Conservation (phyloP, 1,140 invertebrate genomes). For the Papilio polyxenes region DNA sequence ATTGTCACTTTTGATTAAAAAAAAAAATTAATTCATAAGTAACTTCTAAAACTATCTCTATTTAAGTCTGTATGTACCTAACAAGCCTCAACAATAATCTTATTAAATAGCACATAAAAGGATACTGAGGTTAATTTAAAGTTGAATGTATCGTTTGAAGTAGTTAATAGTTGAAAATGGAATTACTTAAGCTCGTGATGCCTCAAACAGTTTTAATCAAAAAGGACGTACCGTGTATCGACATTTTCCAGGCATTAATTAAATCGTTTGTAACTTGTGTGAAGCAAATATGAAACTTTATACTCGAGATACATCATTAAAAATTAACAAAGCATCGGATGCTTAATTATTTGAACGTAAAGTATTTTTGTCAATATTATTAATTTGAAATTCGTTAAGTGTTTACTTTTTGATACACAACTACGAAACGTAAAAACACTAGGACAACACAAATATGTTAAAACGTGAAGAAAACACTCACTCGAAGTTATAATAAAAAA, state of each 20-base stretch:
- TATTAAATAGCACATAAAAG: neutral
- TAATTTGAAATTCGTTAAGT: no score
- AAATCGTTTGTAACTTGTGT: constrained; percentile 7
- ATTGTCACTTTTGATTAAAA: neutral
- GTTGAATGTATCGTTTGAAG: constrained; percentile 13
- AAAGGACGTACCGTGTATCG: constrained; percentile 4
- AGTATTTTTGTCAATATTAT: neutral
- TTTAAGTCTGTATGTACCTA: no score
- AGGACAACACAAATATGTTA: no score
- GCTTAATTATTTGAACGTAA: neutral
- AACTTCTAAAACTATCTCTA: neutral
- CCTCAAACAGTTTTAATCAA: constrained; percentile 23
- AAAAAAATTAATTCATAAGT: neutral
- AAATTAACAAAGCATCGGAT: neutral
- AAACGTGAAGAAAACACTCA: no score
- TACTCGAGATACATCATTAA: neutral
- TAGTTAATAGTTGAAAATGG: constrained; percentile 12
- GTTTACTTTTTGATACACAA: no score
- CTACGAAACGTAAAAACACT: no score
- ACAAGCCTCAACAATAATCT: neutral
- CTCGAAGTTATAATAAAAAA: no score
- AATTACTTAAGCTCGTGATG: constrained; percentile 3
- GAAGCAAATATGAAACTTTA: neutral
- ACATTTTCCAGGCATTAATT: constrained; percentile 13
- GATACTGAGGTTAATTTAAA: constrained; percentile 15